Percentiles rank a stretch among this genome's conserved stretches.
phyloP scores from a whole-genome alignment of 2,888 invertebrate species.

The Hartigia nigra region DNA sequence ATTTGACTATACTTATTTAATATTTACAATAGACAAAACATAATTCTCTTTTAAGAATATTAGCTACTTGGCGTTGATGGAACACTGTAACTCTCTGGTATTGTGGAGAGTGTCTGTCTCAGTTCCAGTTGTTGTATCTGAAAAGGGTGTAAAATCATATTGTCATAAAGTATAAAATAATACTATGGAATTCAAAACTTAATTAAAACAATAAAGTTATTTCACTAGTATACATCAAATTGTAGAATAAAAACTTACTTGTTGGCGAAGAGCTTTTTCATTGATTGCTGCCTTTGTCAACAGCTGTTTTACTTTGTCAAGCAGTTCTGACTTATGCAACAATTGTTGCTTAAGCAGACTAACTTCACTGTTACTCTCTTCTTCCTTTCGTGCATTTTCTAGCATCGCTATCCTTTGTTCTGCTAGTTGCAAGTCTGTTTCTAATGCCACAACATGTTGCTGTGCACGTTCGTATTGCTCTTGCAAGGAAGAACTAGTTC shows the following conservation, averaged over 20 bases:
- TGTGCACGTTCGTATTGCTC: slow-evolving; percentile 49
- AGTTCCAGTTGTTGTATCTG: slow-evolving; percentile 58
- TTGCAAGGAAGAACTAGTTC: slow-evolving; percentile 24
- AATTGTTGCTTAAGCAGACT: slow-evolving; percentile 70
- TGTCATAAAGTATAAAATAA: not conserved
- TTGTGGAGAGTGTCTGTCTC: slow-evolving; percentile 52
- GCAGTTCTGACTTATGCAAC: slow-evolving; percentile 70
- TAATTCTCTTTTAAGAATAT: not conserved
- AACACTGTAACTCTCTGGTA: slow-evolving; percentile 50
- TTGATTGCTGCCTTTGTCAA: slow-evolving; percentile 74
- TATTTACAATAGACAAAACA: not conserved
- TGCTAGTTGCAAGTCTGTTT: slow-evolving; percentile 54
- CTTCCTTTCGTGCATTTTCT: slow-evolving; percentile 63
- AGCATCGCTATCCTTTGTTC: slow-evolving; percentile 49
- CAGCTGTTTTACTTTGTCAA: slow-evolving; percentile 74
- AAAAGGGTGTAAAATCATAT: slow-evolving; percentile 15
- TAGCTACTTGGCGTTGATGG: slow-evolving; percentile 10
- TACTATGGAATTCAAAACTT: slow-evolving; percentile 2
- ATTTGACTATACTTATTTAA: not conserved
- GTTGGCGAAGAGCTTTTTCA: slow-evolving; percentile 73
- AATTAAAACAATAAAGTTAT: not conserved
- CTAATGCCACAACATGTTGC: slow-evolving; percentile 48
- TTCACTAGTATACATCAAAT: not conserved
- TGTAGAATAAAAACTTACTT: slow-evolving; percentile 63
- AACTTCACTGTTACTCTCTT: slow-evolving; percentile 65